Evolutionary conservation across 2,113 vertebrate species (phyloP).

Genomic region (Diglossa brunneiventris): DNA sequence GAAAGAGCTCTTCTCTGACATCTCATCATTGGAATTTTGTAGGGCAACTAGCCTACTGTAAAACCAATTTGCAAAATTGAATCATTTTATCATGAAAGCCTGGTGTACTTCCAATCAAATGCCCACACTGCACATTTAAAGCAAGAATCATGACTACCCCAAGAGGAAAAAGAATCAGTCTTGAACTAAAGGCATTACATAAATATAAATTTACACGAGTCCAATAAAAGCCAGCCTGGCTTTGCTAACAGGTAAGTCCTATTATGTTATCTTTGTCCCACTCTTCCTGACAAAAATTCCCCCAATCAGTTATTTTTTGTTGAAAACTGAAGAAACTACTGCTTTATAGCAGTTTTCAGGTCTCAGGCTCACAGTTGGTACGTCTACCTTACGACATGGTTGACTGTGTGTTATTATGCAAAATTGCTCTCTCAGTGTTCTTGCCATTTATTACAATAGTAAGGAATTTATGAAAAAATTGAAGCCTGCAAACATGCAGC

Average conservation of each 20-base stretch:
- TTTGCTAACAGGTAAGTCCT: not conserved
- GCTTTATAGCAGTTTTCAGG: not conserved
- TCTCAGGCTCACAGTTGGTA: not conserved
- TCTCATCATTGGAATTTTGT: constrained; percentile 45
- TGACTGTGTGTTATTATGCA: not conserved
- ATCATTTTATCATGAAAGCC: constrained; percentile 41
- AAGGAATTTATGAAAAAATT: not conserved
- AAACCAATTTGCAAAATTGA: constrained; percentile 45
- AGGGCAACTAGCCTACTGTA: constrained; percentile 16
- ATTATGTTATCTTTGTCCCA: not conserved
- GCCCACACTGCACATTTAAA: not conserved
- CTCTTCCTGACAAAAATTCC: not conserved
- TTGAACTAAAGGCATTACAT: not conserved
- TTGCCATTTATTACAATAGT: not conserved
- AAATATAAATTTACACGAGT: not conserved
- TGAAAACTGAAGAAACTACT: not conserved
- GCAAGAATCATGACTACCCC: not conserved
- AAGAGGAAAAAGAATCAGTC: not conserved
- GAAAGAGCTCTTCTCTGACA: not conserved
- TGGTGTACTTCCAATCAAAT: constrained; percentile 9
- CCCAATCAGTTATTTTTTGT: not conserved
- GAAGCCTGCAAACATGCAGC: not conserved
- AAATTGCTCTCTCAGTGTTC: not conserved
- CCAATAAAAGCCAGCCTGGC: not conserved
- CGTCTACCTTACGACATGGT: not conserved